A percentile compares a stretch with the other conserved stretches of the same genome.
These are phyloP conservation scores for Drosophila quinaria DNA, from an alignment of 2,888 invertebrate species.

Conservation along the genomic window DNA sequence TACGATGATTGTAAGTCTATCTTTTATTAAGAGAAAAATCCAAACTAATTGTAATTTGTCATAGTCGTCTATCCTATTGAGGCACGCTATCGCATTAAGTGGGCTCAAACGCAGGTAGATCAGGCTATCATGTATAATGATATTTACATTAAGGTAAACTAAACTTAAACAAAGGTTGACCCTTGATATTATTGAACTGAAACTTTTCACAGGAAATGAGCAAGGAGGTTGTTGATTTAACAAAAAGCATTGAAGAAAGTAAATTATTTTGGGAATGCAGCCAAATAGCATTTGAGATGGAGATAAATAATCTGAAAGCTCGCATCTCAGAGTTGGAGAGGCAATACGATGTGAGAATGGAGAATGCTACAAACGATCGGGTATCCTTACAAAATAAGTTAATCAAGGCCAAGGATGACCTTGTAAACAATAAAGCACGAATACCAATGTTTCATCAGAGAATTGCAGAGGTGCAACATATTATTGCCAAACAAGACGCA, in stretches of 20 bases:
- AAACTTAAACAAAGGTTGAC: neutral
- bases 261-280: slow-evolving; percentile 11
- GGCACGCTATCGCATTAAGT: slow-evolving; percentile 48
- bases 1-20: slow-evolving; percentile 48
- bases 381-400: slow-evolving; percentile 24
- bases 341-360: slow-evolving; percentile 39
- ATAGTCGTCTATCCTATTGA: slow-evolving; percentile 52
- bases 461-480: slow-evolving; percentile 27
- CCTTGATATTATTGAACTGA: neutral
- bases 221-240: slow-evolving; percentile 28
- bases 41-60: neutral
- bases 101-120: slow-evolving; percentile 32
- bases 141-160: slow-evolving; percentile 18
- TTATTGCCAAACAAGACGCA: slow-evolving; percentile 7
- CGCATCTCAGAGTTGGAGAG: slow-evolving; percentile 27
- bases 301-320: slow-evolving; percentile 24
- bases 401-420: slow-evolving; percentile 51
- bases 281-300: slow-evolving; percentile 15
- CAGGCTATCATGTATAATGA: slow-evolving; percentile 28
- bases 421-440: slow-evolving; percentile 11
- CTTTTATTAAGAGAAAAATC: accelerated
- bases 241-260: slow-evolving; percentile 1
- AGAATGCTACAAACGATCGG: slow-evolving; percentile 26
- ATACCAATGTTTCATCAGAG: slow-evolving; percentile 40
- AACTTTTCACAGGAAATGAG: neutral